phyloP scores from a whole-genome alignment of 2,888 invertebrate species.

The Phragmatobia fuliginosa region DNA sequence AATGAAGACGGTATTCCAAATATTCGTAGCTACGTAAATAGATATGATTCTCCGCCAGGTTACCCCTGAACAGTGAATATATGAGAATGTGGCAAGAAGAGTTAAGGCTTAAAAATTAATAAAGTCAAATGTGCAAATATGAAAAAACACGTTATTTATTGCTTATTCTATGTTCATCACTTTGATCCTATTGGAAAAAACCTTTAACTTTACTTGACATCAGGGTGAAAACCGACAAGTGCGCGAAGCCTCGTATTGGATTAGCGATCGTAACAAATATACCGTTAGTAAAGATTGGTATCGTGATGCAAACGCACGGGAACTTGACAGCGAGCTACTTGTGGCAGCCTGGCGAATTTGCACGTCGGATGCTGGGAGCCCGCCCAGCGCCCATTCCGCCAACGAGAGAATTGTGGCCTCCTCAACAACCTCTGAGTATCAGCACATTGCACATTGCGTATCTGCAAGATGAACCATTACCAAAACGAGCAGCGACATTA shows the following conservation, averaged over 20 bases:
- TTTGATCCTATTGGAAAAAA: constrained; percentile 74
- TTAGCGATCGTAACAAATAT: constrained; percentile 70
- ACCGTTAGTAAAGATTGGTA: constrained; percentile 69
- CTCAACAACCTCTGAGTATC: constrained; percentile 76
- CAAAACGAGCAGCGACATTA: constrained; percentile 70
- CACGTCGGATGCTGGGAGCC: constrained; percentile 80
- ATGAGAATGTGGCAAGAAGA: not conserved
- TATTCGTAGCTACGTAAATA: not conserved
- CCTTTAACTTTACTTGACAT: constrained; percentile 64
- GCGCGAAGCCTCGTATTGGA: constrained; percentile 79
- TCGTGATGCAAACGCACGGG: constrained; percentile 82
- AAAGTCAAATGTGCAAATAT: not conserved
- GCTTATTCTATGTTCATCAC: constrained; percentile 58
- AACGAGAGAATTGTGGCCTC: constrained; percentile 79
- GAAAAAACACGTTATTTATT: not conserved
- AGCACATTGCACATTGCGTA: constrained; percentile 82
- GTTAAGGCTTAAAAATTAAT: not conserved
- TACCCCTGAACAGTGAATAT: not conserved
- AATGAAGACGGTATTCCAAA: not conserved
- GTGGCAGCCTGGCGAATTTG: constrained; percentile 83
- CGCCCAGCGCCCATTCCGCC: constrained; percentile 80
- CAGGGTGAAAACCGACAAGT: constrained; percentile 78
- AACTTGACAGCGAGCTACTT: constrained; percentile 81
- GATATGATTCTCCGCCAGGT: not conserved
- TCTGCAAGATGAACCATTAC: constrained; percentile 71